These are phyloP conservation scores for Sanderia malayensis DNA, from an alignment of 30 jellyfish, hydroid and myxozoan species.

Conservation along the genomic window DNA sequence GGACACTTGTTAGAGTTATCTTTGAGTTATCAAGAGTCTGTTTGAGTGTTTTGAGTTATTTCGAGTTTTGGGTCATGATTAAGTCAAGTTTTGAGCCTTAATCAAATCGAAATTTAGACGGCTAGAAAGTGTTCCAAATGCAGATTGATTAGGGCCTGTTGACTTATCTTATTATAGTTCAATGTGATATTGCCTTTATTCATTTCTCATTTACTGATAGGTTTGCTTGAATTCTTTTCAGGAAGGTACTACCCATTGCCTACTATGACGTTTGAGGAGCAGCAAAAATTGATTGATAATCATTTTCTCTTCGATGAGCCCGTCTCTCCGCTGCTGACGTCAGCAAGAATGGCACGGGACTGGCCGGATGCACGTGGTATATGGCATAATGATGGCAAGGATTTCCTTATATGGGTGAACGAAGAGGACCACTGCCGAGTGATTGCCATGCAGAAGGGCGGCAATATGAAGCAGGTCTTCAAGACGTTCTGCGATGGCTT, in stretches of 20 bases:
- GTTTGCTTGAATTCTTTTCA: not conserved
- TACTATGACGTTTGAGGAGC: slow-evolving; percentile 63
- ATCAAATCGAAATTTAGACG: no score
- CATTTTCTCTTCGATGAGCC: slow-evolving; percentile 78
- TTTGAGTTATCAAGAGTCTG: no score
- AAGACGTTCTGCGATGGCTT: slow-evolving; percentile 66
- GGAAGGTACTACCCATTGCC: slow-evolving; percentile 71
- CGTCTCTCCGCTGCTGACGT: slow-evolving; percentile 59
- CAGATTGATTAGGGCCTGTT: no score
- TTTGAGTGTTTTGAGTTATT: no score
- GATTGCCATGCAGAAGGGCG: slow-evolving; percentile 78
- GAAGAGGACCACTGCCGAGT: slow-evolving; percentile 83
- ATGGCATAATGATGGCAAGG: slow-evolving; percentile 68
- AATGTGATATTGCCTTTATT: no score
- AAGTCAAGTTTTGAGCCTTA: no score
- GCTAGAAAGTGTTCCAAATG: no score
- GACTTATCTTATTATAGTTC: no score
- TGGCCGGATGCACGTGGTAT: slow-evolving; percentile 90
- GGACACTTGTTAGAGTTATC: no score
- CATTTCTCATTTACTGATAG: no score
- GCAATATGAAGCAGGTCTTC: slow-evolving; percentile 71
- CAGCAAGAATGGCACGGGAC: slow-evolving; percentile 80
- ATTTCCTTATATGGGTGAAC: slow-evolving; percentile 72
- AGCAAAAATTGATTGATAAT: slow-evolving; percentile 53
- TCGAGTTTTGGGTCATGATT: no score